A percentile compares a stretch with the other conserved stretches of the same genome.
These are phyloP conservation scores for Phylloscopus collybita DNA, from an alignment of 2,797 vertebrate species.

Conservation along the genomic window DNA sequence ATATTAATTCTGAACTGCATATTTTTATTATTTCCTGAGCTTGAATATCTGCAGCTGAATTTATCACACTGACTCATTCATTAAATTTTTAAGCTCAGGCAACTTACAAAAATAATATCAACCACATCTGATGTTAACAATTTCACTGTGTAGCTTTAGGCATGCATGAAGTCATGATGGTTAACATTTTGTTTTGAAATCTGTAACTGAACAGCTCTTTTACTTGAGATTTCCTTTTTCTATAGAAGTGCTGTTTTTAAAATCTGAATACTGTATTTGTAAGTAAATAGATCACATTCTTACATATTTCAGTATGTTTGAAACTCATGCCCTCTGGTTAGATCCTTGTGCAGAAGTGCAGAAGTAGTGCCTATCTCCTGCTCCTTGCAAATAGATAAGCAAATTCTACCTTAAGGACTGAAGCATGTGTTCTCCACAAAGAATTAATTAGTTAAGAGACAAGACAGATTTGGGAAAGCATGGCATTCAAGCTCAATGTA, in stretches of 20 bases:
- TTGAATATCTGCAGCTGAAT: slow-evolving; percentile 11
- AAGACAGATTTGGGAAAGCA: neutral
- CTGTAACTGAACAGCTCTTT: neutral
- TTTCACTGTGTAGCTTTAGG: slow-evolving; percentile 11
- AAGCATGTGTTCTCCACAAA: neutral
- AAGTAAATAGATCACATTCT: neutral
- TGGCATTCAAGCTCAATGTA: neutral
- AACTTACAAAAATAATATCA: slow-evolving; percentile 24
- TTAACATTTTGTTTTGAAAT: neutral
- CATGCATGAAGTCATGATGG: neutral
- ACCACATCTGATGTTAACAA: neutral
- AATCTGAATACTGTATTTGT: neutral
- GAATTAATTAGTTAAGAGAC: neutral
- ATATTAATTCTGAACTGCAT: neutral
- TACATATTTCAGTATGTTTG: neutral
- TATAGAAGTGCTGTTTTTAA: neutral
- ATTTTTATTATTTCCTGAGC: slow-evolving; percentile 26
- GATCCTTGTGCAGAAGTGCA: neutral
- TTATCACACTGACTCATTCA: slow-evolving; percentile 39
- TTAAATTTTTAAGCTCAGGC: slow-evolving; percentile 33
- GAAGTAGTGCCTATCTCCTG: neutral
- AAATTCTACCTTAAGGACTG: neutral
- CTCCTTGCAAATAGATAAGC: neutral
- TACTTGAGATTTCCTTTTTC: neutral
- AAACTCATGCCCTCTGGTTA: neutral